A percentile compares a stretch with the other conserved stretches of the same genome.
Evolutionary conservation across 1,140 invertebrate species (phyloP).

Genomic region (Charaxes varanes): DNA sequence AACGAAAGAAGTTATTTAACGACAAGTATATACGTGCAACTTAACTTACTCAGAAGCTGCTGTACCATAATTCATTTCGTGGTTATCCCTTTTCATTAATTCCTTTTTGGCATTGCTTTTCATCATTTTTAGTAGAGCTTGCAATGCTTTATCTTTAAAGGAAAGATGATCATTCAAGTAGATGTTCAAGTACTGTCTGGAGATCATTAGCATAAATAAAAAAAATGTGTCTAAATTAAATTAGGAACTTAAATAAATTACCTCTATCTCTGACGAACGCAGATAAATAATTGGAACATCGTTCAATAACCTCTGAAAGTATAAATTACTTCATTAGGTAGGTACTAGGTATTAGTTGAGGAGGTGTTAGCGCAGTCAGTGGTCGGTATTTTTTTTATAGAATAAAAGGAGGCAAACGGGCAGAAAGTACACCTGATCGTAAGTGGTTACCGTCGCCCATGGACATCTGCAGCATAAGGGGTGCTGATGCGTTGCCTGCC

Average conservation of each 20-base stretch:
- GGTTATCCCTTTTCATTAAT: slow-evolving; percentile 35
- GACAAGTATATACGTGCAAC: too few relatives aligned
- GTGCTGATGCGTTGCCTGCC: too few relatives aligned
- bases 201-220: background rate
- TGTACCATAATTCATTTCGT: slow-evolving; percentile 33
- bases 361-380: too few relatives aligned
- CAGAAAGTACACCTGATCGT: too few relatives aligned
- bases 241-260: slow-evolving; percentile 7
- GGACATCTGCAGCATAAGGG: too few relatives aligned
- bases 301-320: slow-evolving; percentile 44
- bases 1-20: too few relatives aligned
- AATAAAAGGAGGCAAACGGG: too few relatives aligned
- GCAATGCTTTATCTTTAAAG: slow-evolving; percentile 31
- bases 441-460: too few relatives aligned
- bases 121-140: slow-evolving; percentile 39
- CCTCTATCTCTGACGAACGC: slow-evolving; percentile 49
- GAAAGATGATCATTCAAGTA: background rate
- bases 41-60: slow-evolving; percentile 41
- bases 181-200: background rate
- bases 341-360: too few relatives aligned
- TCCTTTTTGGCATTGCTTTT: slow-evolving; percentile 32
- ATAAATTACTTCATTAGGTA: too few relatives aligned
- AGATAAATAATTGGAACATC: slow-evolving; percentile 47
- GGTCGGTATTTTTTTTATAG: too few relatives aligned
- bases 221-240: too few relatives aligned